Conservation (phyloP, 2,797 vertebrate genomes). For the Alexandromys oeconomus region DNA sequence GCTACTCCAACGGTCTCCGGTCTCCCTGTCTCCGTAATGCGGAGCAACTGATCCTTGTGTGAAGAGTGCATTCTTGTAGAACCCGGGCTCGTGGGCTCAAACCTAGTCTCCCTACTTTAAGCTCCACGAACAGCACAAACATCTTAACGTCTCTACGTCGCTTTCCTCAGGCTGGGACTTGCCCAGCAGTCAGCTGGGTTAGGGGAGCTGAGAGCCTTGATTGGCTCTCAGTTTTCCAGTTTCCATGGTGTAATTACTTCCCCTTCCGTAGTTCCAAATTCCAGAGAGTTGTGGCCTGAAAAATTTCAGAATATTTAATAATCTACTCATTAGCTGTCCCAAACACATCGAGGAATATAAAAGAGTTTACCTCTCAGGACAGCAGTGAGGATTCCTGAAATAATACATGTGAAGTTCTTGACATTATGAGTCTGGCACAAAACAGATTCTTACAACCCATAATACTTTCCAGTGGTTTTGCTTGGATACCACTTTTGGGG, state of each 20-base stretch:
- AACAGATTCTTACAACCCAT: background rate
- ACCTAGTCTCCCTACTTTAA: background rate
- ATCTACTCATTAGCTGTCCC: background rate
- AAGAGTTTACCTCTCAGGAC: background rate
- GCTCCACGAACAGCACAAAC: background rate
- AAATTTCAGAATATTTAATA: constrained; percentile 36
- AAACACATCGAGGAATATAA: background rate
- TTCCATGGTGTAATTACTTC: background rate
- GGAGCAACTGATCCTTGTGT: background rate
- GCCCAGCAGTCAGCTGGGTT: background rate
- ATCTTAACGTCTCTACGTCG: background rate
- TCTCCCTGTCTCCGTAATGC: background rate
- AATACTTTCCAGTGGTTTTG: background rate
- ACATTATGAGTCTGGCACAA: background rate
- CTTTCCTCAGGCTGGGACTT: background rate
- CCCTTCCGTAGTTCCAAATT: background rate
- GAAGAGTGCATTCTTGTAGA: background rate
- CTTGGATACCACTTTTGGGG: background rate
- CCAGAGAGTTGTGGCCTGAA: background rate
- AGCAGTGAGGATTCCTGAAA: constrained; percentile 19
- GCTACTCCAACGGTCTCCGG: background rate
- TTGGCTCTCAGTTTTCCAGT: background rate
- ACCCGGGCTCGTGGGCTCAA: fast-evolving
- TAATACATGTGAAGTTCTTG: background rate
- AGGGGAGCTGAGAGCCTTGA: too few relatives aligned